Evolutionary conservation across 2,113 vertebrate species (phyloP).

Genomic region (Tursiops truncatus): DNA sequence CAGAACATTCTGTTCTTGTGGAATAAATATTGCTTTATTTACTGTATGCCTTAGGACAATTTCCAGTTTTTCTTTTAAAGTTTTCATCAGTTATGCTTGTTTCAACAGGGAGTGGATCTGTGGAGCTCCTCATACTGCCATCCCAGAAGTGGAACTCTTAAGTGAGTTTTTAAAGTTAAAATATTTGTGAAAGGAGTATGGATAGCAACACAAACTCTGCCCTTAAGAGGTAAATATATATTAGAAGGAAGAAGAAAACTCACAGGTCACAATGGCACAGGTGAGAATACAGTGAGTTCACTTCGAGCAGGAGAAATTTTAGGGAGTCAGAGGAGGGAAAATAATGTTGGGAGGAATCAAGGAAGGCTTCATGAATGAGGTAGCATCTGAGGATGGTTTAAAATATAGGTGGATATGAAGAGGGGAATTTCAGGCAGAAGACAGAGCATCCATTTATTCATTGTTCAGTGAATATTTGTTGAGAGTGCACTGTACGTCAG

Average conservation of each 20-base stretch:
- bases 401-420: neutral
- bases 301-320: neutral
- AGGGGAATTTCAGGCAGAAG: neutral
- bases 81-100: neutral
- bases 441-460: neutral
- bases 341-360: neutral
- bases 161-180: conserved; percentile 12
- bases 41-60: neutral
- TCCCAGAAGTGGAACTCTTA: neutral
- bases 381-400: neutral
- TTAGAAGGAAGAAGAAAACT: neutral
- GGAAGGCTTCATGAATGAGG: neutral
- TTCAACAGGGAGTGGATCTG: neutral
- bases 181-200: neutral
- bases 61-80: neutral
- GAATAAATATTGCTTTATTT: neutral
- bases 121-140: neutral
- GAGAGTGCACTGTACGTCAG: neutral
- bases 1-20: conserved; percentile 23
- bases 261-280: neutral
- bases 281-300: neutral
- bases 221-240: conserved; percentile 22
- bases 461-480: conserved; percentile 15
- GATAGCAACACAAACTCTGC: neutral
- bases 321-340: neutral